phyloP scores from a whole-genome alignment of 1,140 invertebrate species.

The Prorops nasuta region DNA sequence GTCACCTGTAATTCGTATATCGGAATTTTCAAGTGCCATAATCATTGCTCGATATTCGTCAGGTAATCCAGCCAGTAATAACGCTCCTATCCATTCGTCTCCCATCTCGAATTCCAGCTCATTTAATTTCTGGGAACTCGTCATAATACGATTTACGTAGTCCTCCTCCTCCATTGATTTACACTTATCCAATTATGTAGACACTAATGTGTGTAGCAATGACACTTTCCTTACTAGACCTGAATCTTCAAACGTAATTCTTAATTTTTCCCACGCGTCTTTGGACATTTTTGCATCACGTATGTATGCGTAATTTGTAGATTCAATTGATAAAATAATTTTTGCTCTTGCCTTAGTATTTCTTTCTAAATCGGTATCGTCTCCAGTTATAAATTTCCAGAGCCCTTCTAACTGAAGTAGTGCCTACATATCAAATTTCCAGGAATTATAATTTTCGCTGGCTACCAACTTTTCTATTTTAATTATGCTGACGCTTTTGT shows the following conservation, averaged over 20 bases:
- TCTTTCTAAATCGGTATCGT: constrained; percentile 21
- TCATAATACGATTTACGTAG: constrained; percentile 16
- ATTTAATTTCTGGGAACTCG: constrained; percentile 23
- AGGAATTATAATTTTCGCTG: not conserved
- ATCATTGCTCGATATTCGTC: constrained; percentile 41
- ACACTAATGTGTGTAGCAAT: not conserved
- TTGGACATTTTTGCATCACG: constrained; percentile 7
- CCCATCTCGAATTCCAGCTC: constrained; percentile 28
- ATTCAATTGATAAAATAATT: constrained; percentile 7
- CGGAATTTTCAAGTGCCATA: constrained; percentile 39
- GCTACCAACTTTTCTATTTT: not conserved
- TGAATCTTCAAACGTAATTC: not conserved
- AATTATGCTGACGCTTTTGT: too few relatives aligned
- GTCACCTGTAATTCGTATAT: constrained; percentile 26
- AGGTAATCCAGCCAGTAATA: constrained; percentile 38
- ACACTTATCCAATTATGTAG: constrained; percentile 2
- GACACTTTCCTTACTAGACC: constrained; percentile 4
- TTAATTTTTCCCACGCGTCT: constrained; percentile 13
- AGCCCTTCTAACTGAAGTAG: not conserved
- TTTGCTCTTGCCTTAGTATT: constrained; percentile 30
- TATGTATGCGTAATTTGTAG: constrained; percentile 5
- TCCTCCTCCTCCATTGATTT: constrained; percentile 14
- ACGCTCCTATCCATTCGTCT: constrained; percentile 41
- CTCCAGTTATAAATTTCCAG: not conserved
- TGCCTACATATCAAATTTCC: not conserved